Evolutionary conservation across 2,797 vertebrate genomes (phyloP).

Genomic region (Avahi laniger): DNA sequence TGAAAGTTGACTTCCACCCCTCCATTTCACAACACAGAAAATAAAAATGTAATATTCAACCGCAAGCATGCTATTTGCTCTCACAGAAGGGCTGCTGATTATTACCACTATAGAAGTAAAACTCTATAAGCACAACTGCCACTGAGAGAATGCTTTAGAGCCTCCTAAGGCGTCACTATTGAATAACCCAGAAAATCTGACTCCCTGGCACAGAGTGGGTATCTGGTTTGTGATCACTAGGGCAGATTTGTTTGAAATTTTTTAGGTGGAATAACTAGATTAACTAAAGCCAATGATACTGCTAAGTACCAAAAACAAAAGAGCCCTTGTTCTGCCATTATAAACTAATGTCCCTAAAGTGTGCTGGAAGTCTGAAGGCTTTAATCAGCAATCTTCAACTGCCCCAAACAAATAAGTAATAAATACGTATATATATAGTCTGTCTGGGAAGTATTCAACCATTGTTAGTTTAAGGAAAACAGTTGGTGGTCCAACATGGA

Average conservation of each 20-base stretch:
- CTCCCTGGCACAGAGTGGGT: not conserved
- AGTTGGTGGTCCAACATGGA: too few species aligned
- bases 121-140: not conserved
- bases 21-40: not conserved
- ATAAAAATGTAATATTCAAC: slow-evolving; percentile 43
- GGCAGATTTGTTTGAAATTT: not conserved
- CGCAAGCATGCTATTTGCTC: not conserved
- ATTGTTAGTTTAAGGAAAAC: too few species aligned
- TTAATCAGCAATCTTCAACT: not conserved
- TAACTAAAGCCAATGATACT: not conserved
- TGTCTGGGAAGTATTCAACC: too few species aligned
- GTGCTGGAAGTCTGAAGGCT: not conserved
- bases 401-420: not conserved
- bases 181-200: not conserved
- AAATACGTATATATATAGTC: not conserved
- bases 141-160: not conserved
- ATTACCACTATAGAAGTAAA: not conserved
- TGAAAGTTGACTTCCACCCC: not conserved
- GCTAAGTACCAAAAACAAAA: not conserved
- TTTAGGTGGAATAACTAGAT: not conserved
- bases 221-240: not conserved
- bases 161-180: not conserved
- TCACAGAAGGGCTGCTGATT: slow-evolving; percentile 10
- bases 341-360: not conserved
- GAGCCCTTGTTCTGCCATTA: not conserved